Percentiles rank a stretch among this genome's conserved stretches.
These are phyloP conservation scores for Heliconius hermathena DNA, from an alignment of 1,140 invertebrate genomes.

Conservation along the genomic window DNA sequence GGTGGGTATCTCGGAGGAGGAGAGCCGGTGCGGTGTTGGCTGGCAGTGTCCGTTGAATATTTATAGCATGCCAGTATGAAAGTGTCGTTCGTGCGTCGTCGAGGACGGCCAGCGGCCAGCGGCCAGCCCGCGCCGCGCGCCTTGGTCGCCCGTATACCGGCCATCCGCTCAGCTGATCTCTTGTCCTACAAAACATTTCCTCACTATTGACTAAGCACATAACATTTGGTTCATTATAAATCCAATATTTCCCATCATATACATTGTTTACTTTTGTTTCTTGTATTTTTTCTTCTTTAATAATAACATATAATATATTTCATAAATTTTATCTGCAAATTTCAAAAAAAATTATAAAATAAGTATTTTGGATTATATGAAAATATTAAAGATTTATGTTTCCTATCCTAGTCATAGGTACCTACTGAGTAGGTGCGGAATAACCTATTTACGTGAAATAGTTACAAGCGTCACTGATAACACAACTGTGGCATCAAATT, in stretches of 20 bases:
- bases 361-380: too few relatives aligned
- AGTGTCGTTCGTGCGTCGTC: slow-evolving; percentile 59
- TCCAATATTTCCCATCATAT: neutral
- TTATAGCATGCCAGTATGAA: slow-evolving; percentile 74
- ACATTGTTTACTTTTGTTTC: too few relatives aligned
- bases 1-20: slow-evolving; percentile 61
- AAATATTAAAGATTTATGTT: too few relatives aligned
- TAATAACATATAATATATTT: neutral
- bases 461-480: slow-evolving; percentile 34
- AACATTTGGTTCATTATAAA: slow-evolving; percentile 29
- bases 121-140: slow-evolving; percentile 37
- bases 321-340: neutral
- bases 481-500: slow-evolving; percentile 23
- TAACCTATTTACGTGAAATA: slow-evolving; percentile 29
- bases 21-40: slow-evolving; percentile 43
- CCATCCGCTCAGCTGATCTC: slow-evolving; percentile 68
- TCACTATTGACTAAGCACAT: slow-evolving; percentile 47
- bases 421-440: neutral
- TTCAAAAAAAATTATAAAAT: neutral
- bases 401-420: neutral
- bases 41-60: slow-evolving; percentile 71
- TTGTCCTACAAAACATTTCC: slow-evolving; percentile 53
- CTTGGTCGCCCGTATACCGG: slow-evolving; percentile 47
- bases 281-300: too few relatives aligned
- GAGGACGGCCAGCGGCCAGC: slow-evolving; percentile 22